These are phyloP conservation scores for Erithacus rubecula DNA, from an alignment of 2,797 vertebrate genomes.

Conservation along the genomic window DNA sequence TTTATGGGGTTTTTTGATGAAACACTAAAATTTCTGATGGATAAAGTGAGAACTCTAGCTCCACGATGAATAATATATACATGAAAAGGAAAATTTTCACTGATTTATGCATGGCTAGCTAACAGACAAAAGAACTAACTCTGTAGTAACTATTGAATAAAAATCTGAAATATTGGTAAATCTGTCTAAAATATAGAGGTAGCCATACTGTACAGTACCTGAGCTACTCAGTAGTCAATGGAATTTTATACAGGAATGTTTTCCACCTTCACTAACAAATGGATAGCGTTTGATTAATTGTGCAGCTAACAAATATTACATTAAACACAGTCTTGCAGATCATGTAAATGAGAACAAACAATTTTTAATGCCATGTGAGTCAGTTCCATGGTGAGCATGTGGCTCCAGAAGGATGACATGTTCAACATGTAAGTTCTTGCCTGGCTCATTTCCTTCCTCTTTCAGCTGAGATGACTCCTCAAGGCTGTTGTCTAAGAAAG, in stretches of 20 bases:
- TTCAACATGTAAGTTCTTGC: background rate
- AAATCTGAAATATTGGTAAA: background rate
- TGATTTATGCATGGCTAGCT: background rate
- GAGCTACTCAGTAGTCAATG: background rate
- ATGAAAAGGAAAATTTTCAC: background rate
- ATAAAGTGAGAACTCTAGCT: background rate
- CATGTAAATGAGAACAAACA: background rate
- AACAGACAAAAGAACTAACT: background rate
- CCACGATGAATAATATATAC: constrained; percentile 12
- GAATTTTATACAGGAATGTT: background rate
- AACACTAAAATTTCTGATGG: background rate
- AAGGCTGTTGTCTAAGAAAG: background rate
- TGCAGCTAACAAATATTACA: background rate
- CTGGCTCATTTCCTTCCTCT: constrained; percentile 17
- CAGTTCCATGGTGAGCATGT: background rate
- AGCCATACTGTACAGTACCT: background rate
- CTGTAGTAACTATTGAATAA: background rate
- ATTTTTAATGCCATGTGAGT: constrained; percentile 47
- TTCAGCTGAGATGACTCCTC: background rate
- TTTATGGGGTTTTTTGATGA: background rate
- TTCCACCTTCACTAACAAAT: background rate
- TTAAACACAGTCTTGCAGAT: background rate
- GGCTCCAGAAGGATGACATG: constrained; percentile 16
- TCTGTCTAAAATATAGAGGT: background rate
- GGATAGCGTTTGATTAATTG: background rate